These are phyloP conservation scores for Lysiphlebus fabarum DNA, from an alignment of 1,140 invertebrate species.

Conservation along the genomic window DNA sequence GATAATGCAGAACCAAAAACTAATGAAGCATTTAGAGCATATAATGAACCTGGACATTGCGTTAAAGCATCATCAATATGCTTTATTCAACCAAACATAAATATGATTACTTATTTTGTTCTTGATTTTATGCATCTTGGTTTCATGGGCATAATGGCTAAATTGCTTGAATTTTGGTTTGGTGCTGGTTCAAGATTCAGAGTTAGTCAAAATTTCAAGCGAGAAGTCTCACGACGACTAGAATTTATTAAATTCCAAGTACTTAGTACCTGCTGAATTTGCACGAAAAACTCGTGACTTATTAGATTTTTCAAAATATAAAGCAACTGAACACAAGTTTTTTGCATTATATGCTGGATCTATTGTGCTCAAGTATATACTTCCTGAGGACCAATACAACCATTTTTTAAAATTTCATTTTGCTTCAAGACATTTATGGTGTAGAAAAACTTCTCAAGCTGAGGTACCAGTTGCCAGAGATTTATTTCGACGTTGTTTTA, in stretches of 20 bases:
- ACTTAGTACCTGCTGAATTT: slow-evolving; percentile 15
- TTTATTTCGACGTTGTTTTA: slow-evolving; percentile 13
- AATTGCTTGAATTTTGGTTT: slow-evolving; percentile 11
- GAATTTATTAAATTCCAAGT: slow-evolving; percentile 10
- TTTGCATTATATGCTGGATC: slow-evolving; percentile 11
- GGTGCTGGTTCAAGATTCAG: slow-evolving; percentile 10
- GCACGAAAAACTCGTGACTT: slow-evolving; percentile 15
- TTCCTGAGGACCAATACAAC: slow-evolving; percentile 15
- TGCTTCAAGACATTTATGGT: slow-evolving; percentile 18
- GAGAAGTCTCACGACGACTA: slow-evolving; percentile 18
- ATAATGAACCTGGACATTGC: slow-evolving; percentile 8
- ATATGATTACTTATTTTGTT: slow-evolving; percentile 12
- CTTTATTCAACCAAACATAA: slow-evolving; percentile 12
- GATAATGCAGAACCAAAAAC: not conserved
- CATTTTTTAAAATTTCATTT: slow-evolving; percentile 23
- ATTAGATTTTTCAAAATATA: slow-evolving; percentile 13
- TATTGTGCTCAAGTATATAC: slow-evolving; percentile 16
- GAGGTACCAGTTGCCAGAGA: slow-evolving; percentile 1
- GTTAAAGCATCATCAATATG: slow-evolving; percentile 13
- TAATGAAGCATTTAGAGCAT: slow-evolving; percentile 18
- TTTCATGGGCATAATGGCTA: slow-evolving; percentile 11
- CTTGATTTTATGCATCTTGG: slow-evolving; percentile 20
- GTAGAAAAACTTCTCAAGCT: not conserved
- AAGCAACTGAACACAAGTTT: slow-evolving; percentile 18
- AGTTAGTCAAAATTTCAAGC: not conserved